Conservation (phyloP, 2,113 vertebrate species). For the Gymnorhina tibicen region DNA sequence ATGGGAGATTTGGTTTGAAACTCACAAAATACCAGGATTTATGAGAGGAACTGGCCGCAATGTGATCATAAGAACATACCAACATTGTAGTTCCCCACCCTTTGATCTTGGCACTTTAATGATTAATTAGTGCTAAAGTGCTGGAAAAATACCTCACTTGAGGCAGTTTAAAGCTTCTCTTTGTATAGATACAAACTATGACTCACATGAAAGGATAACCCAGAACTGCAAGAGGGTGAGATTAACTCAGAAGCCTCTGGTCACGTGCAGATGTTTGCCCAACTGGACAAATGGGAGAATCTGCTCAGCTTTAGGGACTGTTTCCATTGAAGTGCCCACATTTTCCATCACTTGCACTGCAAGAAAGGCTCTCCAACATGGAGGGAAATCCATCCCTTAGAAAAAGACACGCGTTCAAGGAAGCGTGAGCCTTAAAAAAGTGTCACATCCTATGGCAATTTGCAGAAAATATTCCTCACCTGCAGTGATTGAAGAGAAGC, state of each 20-base stretch:
- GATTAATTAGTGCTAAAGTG: slow-evolving; percentile 54
- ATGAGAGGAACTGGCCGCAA: neutral
- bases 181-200: slow-evolving; percentile 49
- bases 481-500: neutral
- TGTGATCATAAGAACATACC: neutral
- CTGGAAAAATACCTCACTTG: slow-evolving; percentile 47
- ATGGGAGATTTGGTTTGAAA: neutral
- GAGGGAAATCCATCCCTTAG: neutral
- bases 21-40: neutral
- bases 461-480: neutral
- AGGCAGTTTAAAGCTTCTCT: slow-evolving; percentile 35
- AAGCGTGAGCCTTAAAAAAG: neutral
- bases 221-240: slow-evolving; percentile 8
- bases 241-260: neutral
- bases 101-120: slow-evolving; percentile 42
- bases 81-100: neutral
- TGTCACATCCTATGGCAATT: neutral
- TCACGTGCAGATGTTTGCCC: slow-evolving; percentile 29
- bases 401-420: neutral
- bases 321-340: neutral
- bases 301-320: neutral
- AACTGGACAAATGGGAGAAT: slow-evolving; percentile 12
- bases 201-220: slow-evolving; percentile 49
- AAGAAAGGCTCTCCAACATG: neutral
- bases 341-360: neutral